Evolutionary conservation across 2,113 vertebrate genomes (phyloP), one percentile per base, ranked within the genome.

Genomic region (Columba livia): DNA sequence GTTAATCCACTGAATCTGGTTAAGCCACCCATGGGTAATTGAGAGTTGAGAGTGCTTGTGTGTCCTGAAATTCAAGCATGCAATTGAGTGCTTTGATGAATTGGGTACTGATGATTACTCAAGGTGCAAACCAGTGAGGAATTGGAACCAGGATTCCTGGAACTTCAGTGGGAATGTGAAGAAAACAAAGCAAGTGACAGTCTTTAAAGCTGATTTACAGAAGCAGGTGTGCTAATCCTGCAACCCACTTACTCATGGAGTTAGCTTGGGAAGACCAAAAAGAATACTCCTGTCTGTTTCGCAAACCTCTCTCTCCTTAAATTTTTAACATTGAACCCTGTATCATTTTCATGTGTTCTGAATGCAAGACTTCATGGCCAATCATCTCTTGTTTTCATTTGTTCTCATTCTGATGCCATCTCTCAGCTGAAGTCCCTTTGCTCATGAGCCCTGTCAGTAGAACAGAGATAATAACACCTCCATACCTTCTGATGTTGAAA

Each of bases 1-100:
- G 38, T 90, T 94, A 92, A 90, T 85, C 79, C 79, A 28, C 53
- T 61, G 62, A 79, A 79, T 90, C 54, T 93, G 62, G 34, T 69
- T 73, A 85, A 92, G 90, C 34, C 29, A 53, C 54, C 79, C 58
- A 9, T 80, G 50, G 75, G 65, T 73, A 90, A 88, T 23, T 2
- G 24, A 79, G 81, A 78, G 51, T 7, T 80, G 64, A 32, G 58
- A 57, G 34, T 18, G 20, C 32, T 71, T 82, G 53, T 65, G 32
- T 72, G 34, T 72, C 36, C 85, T 91, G 93, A 89, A 89, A 93
- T 29, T 51, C 75, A 82, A 82, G 87, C 56, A 50, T 3, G 24
- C 50, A 29, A 1, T 48, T 0, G 14, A 85, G 48, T 1, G 1
- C 85, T 93, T 95, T 77, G 81, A 74, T 95, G 84, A 72, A 69